Base-by-base conservation (phyloP, 2,113 vertebrate species). In the Poeciliopsis prolifica region DNA sequence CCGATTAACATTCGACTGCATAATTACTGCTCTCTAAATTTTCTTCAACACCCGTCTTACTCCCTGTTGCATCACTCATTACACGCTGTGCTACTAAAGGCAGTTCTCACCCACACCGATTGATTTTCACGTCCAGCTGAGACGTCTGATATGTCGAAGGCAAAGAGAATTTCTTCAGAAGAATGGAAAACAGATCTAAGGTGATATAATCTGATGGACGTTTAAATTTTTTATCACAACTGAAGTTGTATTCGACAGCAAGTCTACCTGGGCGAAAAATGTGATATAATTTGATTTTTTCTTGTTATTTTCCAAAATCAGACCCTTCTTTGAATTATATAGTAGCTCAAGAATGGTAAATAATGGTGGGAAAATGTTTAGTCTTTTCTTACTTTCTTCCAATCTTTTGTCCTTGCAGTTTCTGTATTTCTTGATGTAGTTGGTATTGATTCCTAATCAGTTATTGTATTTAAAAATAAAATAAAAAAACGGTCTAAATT, bases 11-110 rank as follows among this genome's bases (percentile, higher is more conserved):
- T 70, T 72, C 75, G 17, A 37, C 19, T 66, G 29, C 48, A 63
- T 69, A 80, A 75, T 70, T 70, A 63, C 26, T 35, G 37, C 64
- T 44, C 72, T 73, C 48, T 74, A 35, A 80, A 65, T 75, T 61
- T 69, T 62, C 72, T 61, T 66, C 42, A 54, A 72, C 84, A 62
- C 60, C 31, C 17, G 4, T 44, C 29, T 83, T 77, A 65, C 72
- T 40, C 24, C 0, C 37, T n/a, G 64, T 82, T 88, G 77, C 76
- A 31, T 84, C 72, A 88, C 65, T 70, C 22, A 33, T 72, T 70
- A 35, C 58, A 71, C 22, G 70, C 58, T 44, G 30, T 54, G 78
- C 68, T 58, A 68, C 75, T 67, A 66, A 68, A 76, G 44, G 33
- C 54, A 33, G 62, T 78, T 79, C 48, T 73, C 76, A 82, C 37